Conservation (phyloP, 1,140 invertebrate genomes). For the Cotesia vestalis region DNA sequence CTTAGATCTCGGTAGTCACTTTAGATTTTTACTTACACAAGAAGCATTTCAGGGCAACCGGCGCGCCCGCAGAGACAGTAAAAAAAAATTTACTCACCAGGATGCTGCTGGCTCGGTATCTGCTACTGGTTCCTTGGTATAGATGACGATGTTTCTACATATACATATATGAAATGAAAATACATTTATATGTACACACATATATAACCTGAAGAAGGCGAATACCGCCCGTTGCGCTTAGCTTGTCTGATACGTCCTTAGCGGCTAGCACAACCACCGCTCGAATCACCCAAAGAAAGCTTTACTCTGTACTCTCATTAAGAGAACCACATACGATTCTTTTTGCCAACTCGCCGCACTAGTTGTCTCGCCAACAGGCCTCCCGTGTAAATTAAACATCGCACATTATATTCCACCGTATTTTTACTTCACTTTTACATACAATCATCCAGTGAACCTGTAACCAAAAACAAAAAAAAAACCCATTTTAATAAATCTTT, state of each 20-base stretch:
- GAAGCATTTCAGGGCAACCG: constrained; percentile 65
- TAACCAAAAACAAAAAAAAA: too few species aligned
- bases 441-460: too few species aligned
- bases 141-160: neutral
- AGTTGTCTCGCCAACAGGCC: neutral
- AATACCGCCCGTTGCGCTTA: constrained; percentile 33
- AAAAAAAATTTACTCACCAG: constrained; percentile 46
- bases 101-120: constrained; percentile 48
- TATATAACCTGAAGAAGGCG: constrained; percentile 3
- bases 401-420: too few species aligned
- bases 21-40: constrained; percentile 69
- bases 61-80: constrained; percentile 45
- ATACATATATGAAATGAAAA: too few species aligned
- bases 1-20: constrained; percentile 68
- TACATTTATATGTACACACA: too few species aligned
- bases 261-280: too few species aligned
- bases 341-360: constrained; percentile 44
- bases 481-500: too few species aligned
- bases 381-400: constrained; percentile 12
- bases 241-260: constrained; percentile 33
- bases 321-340: constrained; percentile 61
- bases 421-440: too few species aligned
- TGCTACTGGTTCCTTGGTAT: constrained; percentile 53
- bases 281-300: constrained; percentile 58
- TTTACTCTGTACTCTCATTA: constrained; percentile 68